Percentiles rank a stretch among this genome's conserved stretches.
phyloP scores from a whole-genome alignment of 2,797 vertebrate genomes.

The Glossophaga mutica region DNA sequence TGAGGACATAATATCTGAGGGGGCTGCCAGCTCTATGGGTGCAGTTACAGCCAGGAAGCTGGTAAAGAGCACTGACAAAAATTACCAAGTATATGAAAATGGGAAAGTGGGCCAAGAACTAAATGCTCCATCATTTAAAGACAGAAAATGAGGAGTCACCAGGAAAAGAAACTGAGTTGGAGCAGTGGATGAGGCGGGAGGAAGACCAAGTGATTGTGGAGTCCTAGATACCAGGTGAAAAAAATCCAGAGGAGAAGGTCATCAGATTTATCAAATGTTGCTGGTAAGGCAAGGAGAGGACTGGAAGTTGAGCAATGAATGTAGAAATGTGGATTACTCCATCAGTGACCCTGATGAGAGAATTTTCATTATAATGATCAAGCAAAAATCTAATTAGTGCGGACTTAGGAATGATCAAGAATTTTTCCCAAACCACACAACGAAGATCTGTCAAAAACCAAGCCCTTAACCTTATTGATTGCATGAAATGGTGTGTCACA shows the following conservation, averaged over 20 bases:
- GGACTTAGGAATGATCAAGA: neutral
- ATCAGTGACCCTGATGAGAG: neutral
- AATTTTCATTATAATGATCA: neutral
- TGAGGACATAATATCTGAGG: neutral
- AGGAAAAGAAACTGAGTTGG: neutral
- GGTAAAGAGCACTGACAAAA: neutral
- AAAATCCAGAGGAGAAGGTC: neutral
- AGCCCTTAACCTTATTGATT: neutral
- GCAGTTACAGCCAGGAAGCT: neutral
- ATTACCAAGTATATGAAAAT: neutral
- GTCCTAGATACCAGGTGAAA: neutral
- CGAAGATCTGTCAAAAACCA: neutral
- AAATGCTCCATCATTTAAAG: neutral
- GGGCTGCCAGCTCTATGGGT: too few species aligned
- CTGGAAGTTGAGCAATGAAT: neutral
- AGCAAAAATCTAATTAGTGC: neutral
- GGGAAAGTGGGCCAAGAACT: neutral
- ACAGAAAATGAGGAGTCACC: neutral
- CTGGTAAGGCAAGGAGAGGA: neutral
- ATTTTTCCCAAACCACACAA: neutral
- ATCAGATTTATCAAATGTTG: neutral
- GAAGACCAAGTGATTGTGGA: too few species aligned
- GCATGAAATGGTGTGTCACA: neutral
- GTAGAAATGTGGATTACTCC: neutral
- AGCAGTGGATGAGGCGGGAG: neutral